Conservation (phyloP, 2,113 vertebrate species). For the Lathamus discolor region DNA sequence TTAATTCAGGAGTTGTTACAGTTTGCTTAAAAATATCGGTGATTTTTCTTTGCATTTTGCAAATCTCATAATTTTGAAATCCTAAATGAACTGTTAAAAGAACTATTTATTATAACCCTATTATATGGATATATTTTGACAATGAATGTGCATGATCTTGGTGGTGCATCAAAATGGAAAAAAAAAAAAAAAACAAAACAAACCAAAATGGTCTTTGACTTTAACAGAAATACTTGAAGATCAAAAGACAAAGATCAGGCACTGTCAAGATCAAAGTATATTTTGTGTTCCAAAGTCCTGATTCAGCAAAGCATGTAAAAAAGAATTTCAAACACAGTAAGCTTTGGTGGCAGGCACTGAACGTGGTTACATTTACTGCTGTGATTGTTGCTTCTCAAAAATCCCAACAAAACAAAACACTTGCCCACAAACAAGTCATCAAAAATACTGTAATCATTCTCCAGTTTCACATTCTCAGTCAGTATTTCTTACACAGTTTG, state of each 20-base stretch:
- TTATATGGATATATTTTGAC: slow-evolving; percentile 22
- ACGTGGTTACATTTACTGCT: slow-evolving; percentile 24
- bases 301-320: slow-evolving; percentile 29
- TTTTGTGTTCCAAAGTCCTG: background rate
- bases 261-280: slow-evolving; percentile 24
- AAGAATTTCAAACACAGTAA: background rate
- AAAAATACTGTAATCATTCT: slow-evolving; percentile 35
- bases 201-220: background rate
- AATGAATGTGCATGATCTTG: slow-evolving; percentile 18
- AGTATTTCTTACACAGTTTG: slow-evolving; percentile 44
- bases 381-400: slow-evolving; percentile 9
- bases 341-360: slow-evolving; percentile 1
- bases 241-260: background rate
- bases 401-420: background rate
- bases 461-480: background rate
- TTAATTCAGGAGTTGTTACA: background rate
- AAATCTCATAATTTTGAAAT: slow-evolving; percentile 35
- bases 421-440: background rate
- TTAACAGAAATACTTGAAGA: background rate
- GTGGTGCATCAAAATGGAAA: slow-evolving; percentile 36
- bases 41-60: slow-evolving; percentile 48
- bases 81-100: slow-evolving; percentile 49
- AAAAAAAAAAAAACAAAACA: background rate
- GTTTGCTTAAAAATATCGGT: slow-evolving; percentile 14
- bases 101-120: slow-evolving; percentile 40